Evolutionary conservation across 2,888 invertebrate genomes (phyloP), one percentile per base, ranked within the genome.

Genomic region (Drosophila aldrichi): DNA sequence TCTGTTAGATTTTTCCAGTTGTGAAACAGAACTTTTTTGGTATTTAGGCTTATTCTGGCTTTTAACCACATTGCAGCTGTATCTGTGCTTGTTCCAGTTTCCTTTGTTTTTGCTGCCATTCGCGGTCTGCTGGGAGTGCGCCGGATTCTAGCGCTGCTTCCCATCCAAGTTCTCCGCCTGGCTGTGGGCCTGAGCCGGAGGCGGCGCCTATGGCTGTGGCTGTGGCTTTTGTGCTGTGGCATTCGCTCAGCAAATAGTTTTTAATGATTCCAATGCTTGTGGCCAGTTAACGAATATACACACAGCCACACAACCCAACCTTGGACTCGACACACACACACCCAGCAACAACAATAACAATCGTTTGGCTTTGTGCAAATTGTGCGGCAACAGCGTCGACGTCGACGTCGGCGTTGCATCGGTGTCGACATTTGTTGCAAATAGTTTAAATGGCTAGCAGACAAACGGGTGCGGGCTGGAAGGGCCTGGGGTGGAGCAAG

Each of bases 221-320:
- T 64, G 64, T 57, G 82, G 79, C 67, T 69, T 78, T 81, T 79
- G 51, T 75, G 70, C 69, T 88, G 67, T 70, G 88, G 88, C 78
- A 88, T 88, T 83, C 75, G 83, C 69, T 83, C 69, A 75, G 76
- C 78, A 88, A 86, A 84, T 88, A 84, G 83, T 84, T 84, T 83
- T 72, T 88, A 84, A 88, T 89, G 89, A 89, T 83, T 89, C 66
- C 84, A 87, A 77, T 74, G 85, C 82, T 65, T 76, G 82, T 49
- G 74, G 82, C 68, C 76, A 76, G 73, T 55, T 73, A 54, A 46
- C 66, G 49, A 60, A 62, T 49, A 68, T 55, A 55, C 25, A 52
- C 25, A 18, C 14, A 44, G 34, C 22, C 55, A 25, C n/a, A 54
- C n/a, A 55, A 3, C 25, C 36, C 44, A 44, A n/a, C 38, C 3